Evolutionary conservation across 2,113 vertebrate genomes (phyloP).

Genomic region (Saimiri boliviensis): DNA sequence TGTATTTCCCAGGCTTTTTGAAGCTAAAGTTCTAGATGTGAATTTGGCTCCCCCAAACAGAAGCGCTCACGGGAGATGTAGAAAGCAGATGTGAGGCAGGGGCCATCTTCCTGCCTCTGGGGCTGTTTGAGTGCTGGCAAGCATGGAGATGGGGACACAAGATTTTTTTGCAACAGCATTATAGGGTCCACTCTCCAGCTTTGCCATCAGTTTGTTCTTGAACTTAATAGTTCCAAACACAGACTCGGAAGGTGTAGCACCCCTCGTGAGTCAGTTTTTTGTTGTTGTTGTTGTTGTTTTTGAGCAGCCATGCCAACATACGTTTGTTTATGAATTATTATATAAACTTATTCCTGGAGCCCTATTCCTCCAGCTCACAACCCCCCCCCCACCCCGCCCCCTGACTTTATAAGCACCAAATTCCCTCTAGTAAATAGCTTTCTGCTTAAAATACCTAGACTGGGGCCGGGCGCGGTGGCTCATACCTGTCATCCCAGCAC

Average conservation of each 20-base stretch:
- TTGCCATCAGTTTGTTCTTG: neutral
- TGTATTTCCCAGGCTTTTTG: neutral
- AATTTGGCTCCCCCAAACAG: neutral
- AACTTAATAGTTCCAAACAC: neutral
- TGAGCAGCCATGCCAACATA: neutral
- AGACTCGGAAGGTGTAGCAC: neutral
- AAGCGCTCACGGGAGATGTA: neutral
- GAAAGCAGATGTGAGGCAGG: neutral
- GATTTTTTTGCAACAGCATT: neutral
- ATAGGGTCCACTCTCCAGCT: neutral
- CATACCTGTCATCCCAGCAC: no score
- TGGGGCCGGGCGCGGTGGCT: no score
- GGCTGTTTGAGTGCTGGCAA: neutral
- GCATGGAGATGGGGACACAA: rapidly evolving
- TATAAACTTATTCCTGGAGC: neutral
- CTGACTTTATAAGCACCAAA: neutral
- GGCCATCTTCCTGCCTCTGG: neutral
- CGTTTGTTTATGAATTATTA: neutral
- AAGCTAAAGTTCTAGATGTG: neutral
- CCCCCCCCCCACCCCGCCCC: no score
- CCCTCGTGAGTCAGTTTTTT: neutral
- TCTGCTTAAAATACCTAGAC: neutral
- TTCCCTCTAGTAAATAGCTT: neutral
- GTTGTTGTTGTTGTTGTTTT: neutral
- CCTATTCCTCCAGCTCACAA: neutral